Evolutionary conservation across 2,888 invertebrate genomes (phyloP).

Genomic region (Melinaea marsaeus): DNA sequence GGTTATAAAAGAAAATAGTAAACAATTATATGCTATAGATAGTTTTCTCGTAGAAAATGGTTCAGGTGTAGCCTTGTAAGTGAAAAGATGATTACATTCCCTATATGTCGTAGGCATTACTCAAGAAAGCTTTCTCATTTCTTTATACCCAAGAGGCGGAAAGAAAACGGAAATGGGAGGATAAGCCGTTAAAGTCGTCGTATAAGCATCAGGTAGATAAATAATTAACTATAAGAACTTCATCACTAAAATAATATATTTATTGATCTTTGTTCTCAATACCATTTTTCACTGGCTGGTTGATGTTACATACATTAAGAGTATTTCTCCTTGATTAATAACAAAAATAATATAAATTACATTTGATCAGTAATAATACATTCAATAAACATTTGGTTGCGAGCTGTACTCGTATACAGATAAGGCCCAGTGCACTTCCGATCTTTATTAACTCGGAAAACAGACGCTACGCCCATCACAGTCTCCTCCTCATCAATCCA

Average conservation of each 20-base stretch:
- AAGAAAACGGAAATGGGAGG: too few species aligned
- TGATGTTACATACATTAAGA: neutral
- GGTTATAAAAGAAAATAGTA: too few species aligned
- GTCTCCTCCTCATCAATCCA: conserved; percentile 43
- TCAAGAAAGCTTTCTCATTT: too few species aligned
- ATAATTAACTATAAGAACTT: too few species aligned
- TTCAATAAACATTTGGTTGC: conserved; percentile 45
- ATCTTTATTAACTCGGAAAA: conserved; percentile 40
- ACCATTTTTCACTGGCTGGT: neutral
- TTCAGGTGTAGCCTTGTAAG: too few species aligned
- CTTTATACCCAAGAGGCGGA: too few species aligned
- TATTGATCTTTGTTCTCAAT: neutral
- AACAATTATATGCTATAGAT: too few species aligned
- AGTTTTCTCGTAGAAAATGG: too few species aligned
- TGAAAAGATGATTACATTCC: too few species aligned
- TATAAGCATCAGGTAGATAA: too few species aligned
- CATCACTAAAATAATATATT: neutral
- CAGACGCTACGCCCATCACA: conserved; percentile 52
- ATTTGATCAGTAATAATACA: conserved; percentile 38
- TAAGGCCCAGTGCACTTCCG: conserved; percentile 47
- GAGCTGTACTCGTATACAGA: conserved; percentile 51
- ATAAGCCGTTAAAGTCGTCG: too few species aligned
- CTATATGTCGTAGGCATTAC: too few species aligned
- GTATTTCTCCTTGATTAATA: neutral
- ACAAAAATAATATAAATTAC: conserved; percentile 20